Conservation (phyloP, 2,888 invertebrate species). For the Fragum fragum region DNA sequence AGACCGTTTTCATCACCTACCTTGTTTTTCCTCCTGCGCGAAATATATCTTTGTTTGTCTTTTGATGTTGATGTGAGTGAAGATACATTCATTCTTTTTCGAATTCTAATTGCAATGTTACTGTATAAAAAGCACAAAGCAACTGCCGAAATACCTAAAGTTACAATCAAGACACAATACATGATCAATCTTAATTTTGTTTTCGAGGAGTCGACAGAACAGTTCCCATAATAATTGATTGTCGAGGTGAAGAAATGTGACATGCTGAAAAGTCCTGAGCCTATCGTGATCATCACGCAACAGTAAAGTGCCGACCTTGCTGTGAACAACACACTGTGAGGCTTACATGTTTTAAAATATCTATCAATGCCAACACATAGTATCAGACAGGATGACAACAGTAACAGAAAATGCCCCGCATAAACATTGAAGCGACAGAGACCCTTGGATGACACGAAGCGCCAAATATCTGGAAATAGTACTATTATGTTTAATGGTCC, state of each 20-base stretch:
- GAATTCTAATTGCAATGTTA: neutral
- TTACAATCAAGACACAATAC: neutral
- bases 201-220: neutral
- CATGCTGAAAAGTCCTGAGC: neutral
- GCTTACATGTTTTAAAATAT: constrained; percentile 2
- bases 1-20: neutral
- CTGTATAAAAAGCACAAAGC: neutral
- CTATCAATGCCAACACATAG: neutral
- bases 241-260: constrained; percentile 7
- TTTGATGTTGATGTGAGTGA: neutral
- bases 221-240: neutral
- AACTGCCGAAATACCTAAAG: neutral
- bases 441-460: neutral
- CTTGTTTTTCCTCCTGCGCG: neutral
- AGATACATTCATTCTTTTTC: neutral
- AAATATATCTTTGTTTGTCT: neutral
- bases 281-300: neutral
- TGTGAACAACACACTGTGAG: neutral
- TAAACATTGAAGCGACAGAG: neutral
- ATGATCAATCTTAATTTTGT: neutral
- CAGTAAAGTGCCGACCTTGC: neutral
- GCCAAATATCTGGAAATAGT: neutral
- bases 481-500: neutral
- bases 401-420: neutral
- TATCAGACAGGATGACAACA: constrained; percentile 5